Evolutionary conservation across 2,113 vertebrate genomes (phyloP), one percentile per base, ranked within the genome.

Genomic region (Phaethon lepturus): DNA sequence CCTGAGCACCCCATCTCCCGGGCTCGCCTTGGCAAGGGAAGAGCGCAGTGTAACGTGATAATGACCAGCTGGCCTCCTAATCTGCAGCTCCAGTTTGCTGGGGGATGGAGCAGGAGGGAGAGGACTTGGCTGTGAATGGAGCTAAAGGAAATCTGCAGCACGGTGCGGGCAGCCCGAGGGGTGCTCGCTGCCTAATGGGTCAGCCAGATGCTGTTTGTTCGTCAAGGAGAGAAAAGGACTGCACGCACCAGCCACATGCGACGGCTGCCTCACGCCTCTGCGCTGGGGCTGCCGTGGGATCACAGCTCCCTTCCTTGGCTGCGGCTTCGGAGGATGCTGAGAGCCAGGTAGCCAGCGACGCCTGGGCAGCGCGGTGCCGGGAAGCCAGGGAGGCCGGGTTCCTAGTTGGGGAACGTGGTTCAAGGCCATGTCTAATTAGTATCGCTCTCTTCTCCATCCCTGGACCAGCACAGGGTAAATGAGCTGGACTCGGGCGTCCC

Each of bases 51-150:
- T 44, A 67, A 69, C 7, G 25, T 71, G 97, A 1, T 29, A 62
- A 5, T 74, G 88, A 8, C 26, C 94, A 95, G 95, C 95, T 97
- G 96, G 94, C 47, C 84, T 29, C 9, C 15, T 47, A 31, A 88
- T 81, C 79, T 44, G 75, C 69, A 19, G 64, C 91, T 85, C 88
- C 4, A 1, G 1, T 28, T 13, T 50, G 79, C 82, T 16, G 42
- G 53, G 81, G 56, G 78, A 73, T 25, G 58, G 33, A 42, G 68
- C 62, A 52, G 95, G 60, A 24, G 49, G 31, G 67, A 22, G 53
- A 90, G 50, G 73, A 6, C 53, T 88, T 95, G 97, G 92, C 95
- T 94, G 95, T 26, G 88, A 96, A 93, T 11, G 3, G 74, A 49
- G 74, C 42, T 12, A 5, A 45, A n/a, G 86, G 83, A 67, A 78